These are phyloP conservation scores for Myripristis jacobus DNA, from an alignment of 2,797 vertebrate genomes.

Conservation along the genomic window DNA sequence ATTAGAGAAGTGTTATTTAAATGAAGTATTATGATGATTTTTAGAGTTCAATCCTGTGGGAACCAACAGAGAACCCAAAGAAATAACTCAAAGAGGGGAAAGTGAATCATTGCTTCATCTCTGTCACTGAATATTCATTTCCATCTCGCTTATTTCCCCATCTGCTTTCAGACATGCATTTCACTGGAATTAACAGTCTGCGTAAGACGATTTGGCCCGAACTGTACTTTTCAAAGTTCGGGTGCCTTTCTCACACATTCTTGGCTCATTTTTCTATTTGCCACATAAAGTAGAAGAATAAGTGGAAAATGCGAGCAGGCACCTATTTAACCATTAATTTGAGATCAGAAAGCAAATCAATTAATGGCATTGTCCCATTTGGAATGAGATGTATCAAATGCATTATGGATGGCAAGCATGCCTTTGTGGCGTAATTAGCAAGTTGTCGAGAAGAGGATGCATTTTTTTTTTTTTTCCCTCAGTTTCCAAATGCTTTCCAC, in stretches of 20 bases:
- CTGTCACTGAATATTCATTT: constrained; percentile 57
- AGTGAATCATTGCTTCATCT: constrained; percentile 35
- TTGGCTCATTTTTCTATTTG: constrained; percentile 33
- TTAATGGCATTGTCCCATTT: constrained; percentile 58
- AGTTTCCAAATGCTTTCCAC: constrained; percentile 50
- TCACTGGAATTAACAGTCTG: constrained; percentile 37
- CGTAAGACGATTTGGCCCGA: constrained; percentile 20
- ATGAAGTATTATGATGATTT: too few relatives aligned
- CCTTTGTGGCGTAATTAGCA: constrained; percentile 67
- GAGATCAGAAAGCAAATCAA: constrained; percentile 63
- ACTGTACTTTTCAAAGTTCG: constrained; percentile 35
- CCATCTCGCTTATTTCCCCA: constrained; percentile 35
- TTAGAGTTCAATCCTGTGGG: too few relatives aligned
- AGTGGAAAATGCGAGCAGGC: constrained; percentile 58
- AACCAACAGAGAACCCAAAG: too few relatives aligned
- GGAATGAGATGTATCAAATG: constrained; percentile 56
- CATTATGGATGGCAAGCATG: constrained; percentile 50
- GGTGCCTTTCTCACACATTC: constrained; percentile 20
- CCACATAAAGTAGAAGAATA: constrained; percentile 32
- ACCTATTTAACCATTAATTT: constrained; percentile 52
- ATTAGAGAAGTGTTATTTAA: too few relatives aligned
- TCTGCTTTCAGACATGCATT: constrained; percentile 40
- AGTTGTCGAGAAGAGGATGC: constrained; percentile 64
- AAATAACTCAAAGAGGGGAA: neutral
- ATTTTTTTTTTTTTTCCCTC: constrained; percentile 7